Conservation (phyloP, 2,113 vertebrate species). For the Brevimyrus niger region DNA sequence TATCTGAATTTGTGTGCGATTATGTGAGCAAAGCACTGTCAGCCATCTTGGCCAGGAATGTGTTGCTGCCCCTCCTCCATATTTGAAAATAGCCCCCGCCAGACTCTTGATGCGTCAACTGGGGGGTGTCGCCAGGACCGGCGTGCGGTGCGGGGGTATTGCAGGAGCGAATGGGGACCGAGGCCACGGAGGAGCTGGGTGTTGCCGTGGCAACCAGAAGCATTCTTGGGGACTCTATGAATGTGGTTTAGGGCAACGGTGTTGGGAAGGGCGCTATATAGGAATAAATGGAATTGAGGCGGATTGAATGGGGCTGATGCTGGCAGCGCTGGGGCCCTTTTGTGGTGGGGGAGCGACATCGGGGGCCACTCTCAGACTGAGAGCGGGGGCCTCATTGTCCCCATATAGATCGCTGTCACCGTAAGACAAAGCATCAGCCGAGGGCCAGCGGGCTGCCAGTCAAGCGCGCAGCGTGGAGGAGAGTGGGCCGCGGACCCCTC, state of each 20-base stretch:
- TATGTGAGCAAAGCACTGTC: constrained; percentile 31
- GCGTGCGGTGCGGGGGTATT: constrained; percentile 30
- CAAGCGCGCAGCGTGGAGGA: constrained; percentile 48
- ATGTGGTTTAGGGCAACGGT: constrained; percentile 25
- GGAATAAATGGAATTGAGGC: background rate
- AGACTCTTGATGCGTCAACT: background rate
- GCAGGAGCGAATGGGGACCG: constrained; percentile 48
- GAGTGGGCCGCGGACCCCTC: constrained; percentile 18
- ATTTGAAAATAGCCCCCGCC: background rate
- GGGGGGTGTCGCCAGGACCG: background rate
- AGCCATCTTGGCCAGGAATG: background rate
- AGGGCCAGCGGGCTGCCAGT: constrained; percentile 55
- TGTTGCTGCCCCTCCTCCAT: constrained; percentile 11
- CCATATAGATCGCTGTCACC: constrained; percentile 63
- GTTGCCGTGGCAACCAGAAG: constrained; percentile 65
- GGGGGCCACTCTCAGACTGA: constrained; percentile 55
- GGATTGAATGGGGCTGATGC: constrained; percentile 20
- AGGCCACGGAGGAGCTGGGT: constrained; percentile 51
- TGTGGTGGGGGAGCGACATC: constrained; percentile 50
- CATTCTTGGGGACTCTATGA: constrained; percentile 52
- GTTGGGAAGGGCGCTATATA: background rate
- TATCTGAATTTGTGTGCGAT: constrained; percentile 35
- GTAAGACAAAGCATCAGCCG: constrained; percentile 51
- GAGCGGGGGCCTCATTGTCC: constrained; percentile 51
- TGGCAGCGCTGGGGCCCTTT: constrained; percentile 51